A percentile compares a stretch with the other conserved stretches of the same genome.
phyloP scores from a whole-genome alignment of 2,797 vertebrate genomes.

The Halcyon badia region DNA sequence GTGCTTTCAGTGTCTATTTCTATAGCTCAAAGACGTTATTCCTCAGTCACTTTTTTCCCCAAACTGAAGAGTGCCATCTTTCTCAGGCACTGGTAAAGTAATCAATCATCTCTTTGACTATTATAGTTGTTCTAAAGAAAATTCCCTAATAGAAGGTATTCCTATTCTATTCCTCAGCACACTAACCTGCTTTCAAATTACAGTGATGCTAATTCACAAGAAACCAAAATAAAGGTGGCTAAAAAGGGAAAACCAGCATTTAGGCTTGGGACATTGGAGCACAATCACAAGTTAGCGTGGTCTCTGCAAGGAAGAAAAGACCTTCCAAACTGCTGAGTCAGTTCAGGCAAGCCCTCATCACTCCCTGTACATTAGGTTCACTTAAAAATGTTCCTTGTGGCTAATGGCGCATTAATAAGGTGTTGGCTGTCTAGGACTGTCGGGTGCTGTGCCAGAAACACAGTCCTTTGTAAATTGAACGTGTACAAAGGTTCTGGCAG shows the following conservation, averaged over 20 bases:
- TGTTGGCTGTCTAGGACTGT: not conserved
- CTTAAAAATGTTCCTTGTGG: slow-evolving; percentile 9
- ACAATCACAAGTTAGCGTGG: not conserved
- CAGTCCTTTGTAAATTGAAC: slow-evolving; percentile 23
- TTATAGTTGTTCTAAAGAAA: not conserved
- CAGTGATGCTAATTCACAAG: not conserved
- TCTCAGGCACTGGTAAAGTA: not conserved
- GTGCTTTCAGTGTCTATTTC: not conserved
- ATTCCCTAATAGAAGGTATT: not conserved
- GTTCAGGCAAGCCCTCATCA: not conserved
- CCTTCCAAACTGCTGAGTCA: slow-evolving; percentile 50
- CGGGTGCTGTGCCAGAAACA: slow-evolving; percentile 11
- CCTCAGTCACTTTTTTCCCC: not conserved
- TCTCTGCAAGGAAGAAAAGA: not conserved
- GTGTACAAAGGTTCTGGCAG: slow-evolving; percentile 22
- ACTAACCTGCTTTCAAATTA: not conserved
- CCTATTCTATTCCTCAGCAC: not conserved
- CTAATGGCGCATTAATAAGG: slow-evolving; percentile 26
- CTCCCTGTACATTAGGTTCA: not conserved
- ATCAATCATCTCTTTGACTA: not conserved
- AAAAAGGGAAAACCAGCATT: not conserved
- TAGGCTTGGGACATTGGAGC: not conserved
- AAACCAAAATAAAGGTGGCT: not conserved
- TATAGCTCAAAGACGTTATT: not conserved
- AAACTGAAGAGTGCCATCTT: not conserved